Percentiles rank a stretch among this genome's conserved stretches.
These are phyloP conservation scores for Sphenopsis melanotis DNA, from an alignment of 2,797 vertebrate species.

Conservation along the genomic window DNA sequence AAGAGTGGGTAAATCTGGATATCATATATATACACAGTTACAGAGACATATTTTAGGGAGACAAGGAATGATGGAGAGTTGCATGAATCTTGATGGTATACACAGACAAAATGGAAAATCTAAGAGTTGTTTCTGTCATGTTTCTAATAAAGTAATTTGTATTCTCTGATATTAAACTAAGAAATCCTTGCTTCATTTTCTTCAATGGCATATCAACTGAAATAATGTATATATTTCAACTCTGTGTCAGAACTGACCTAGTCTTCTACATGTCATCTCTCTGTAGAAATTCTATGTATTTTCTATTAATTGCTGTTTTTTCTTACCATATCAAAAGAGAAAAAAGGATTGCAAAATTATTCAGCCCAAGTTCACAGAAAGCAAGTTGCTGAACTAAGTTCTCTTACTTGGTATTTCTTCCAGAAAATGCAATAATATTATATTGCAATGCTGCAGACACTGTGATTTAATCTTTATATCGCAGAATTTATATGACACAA, in stretches of 20 bases:
- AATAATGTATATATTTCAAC: background rate
- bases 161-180: background rate
- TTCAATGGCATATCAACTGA: background rate
- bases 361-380: background rate
- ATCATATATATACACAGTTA: background rate
- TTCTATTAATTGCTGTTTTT: background rate
- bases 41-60: background rate
- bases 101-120: background rate
- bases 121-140: background rate
- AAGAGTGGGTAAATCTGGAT: background rate
- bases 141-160: background rate
- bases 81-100: fast-evolving
- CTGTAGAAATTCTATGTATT: background rate
- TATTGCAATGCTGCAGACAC: background rate
- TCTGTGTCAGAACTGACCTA: background rate
- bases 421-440: background rate
- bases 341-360: background rate
- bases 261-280: background rate
- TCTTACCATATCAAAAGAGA: background rate
- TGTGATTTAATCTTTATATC: constrained; percentile 33
- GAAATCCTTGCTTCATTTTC: background rate
- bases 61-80: background rate
- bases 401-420: background rate
- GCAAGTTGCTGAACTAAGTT: background rate
- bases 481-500: background rate